phyloP scores from a whole-genome alignment of 2,888 invertebrate species.

The Tillus elongatus region DNA sequence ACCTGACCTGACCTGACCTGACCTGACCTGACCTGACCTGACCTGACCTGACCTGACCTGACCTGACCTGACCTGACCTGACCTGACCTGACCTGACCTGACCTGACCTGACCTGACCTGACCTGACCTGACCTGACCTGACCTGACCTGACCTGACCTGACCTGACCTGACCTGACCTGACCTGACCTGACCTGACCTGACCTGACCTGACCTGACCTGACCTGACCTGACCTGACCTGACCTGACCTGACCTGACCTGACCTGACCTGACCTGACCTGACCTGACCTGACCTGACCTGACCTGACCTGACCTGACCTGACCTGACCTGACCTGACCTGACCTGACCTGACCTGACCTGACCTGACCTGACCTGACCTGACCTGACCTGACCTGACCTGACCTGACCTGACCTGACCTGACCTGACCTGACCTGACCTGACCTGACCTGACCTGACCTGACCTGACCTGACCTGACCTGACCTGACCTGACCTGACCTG shows the following conservation, averaged over 20 bases:
- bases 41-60: slow-evolving; percentile 11
- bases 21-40: slow-evolving; percentile 11
- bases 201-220: slow-evolving; percentile 11
- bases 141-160: slow-evolving; percentile 11
- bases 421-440: slow-evolving; percentile 44
- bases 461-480: slow-evolving; percentile 20
- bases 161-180: slow-evolving; percentile 11
- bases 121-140: slow-evolving; percentile 11
- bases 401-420: slow-evolving; percentile 39
- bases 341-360: slow-evolving; percentile 11
- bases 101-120: slow-evolving; percentile 11
- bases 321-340: slow-evolving; percentile 10
- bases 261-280: slow-evolving; percentile 11
- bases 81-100: slow-evolving; percentile 11
- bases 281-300: slow-evolving; percentile 11
- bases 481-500: slow-evolving; percentile 10
- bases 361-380: slow-evolving; percentile 11
- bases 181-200: slow-evolving; percentile 11
- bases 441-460: slow-evolving; percentile 40
- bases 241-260: slow-evolving; percentile 11
- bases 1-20: no score
- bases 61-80: slow-evolving; percentile 11
- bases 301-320: slow-evolving; percentile 11
- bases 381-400: slow-evolving; percentile 10
- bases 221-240: slow-evolving; percentile 11